phyloP scores from a whole-genome alignment of 2,888 invertebrate genomes.

The Meteorus cinctellus region DNA sequence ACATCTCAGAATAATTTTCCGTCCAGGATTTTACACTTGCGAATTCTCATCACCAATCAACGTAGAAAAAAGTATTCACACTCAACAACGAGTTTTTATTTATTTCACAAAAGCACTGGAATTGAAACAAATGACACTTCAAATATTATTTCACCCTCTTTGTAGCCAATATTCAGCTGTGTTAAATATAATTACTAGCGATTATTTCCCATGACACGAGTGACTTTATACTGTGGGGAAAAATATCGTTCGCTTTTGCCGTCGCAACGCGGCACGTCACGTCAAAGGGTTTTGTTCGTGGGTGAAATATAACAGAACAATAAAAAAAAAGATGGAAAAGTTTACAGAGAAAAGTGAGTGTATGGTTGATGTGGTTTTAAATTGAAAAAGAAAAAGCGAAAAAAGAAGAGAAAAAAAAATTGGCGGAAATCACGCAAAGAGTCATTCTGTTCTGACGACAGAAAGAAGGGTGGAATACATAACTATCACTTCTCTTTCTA shows the following conservation, averaged over 20 bases:
- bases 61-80: not conserved
- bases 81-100: not conserved
- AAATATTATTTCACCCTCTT: too few relatives aligned
- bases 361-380: slow-evolving; percentile 25
- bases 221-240: slow-evolving; percentile 40
- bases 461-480: slow-evolving; percentile 24
- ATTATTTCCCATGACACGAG: not conserved
- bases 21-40: not conserved
- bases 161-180: not conserved
- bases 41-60: not conserved
- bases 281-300: slow-evolving; percentile 17
- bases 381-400: slow-evolving; percentile 20
- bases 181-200: not conserved
- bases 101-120: too few relatives aligned
- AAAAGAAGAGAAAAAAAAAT: slow-evolving; percentile 42
- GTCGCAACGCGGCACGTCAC: slow-evolving; percentile 43
- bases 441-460: slow-evolving; percentile 40
- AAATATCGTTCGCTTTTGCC: slow-evolving; percentile 39
- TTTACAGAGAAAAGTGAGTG: slow-evolving; percentile 19
- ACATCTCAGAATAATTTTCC: not conserved
- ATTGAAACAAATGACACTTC: too few relatives aligned
- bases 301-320: not conserved
- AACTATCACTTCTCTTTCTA: slow-evolving; percentile 43
- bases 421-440: slow-evolving; percentile 53
- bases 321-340: slow-evolving; percentile 29